A percentile compares a stretch with the other conserved stretches of the same genome.
phyloP scores from a whole-genome alignment of 2,888 invertebrate genomes.

The Nemotelus nigrinus region DNA sequence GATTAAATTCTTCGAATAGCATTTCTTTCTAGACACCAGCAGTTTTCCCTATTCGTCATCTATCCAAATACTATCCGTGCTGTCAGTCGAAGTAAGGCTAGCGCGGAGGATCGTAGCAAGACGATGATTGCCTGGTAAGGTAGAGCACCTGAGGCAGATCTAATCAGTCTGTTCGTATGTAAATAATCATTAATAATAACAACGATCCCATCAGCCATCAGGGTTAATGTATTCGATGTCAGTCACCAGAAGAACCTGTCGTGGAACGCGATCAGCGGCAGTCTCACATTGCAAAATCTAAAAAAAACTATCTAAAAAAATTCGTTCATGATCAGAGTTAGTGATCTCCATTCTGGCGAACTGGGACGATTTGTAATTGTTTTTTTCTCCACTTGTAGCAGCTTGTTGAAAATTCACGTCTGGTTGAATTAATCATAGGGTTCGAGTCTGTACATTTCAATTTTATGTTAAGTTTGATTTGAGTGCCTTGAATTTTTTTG shows the following conservation, averaged over 20 bases:
- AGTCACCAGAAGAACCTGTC: constrained; percentile 32
- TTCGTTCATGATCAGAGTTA: neutral
- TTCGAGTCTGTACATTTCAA: constrained; percentile 26
- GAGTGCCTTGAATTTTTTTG: no score
- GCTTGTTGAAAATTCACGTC: constrained; percentile 14
- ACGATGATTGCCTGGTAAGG: neutral
- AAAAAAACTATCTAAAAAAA: no score
- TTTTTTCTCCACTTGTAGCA: neutral
- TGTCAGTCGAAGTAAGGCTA: constrained; percentile 3
- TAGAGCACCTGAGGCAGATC: constrained; percentile 34
- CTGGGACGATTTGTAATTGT: constrained; percentile 6
- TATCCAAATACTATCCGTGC: neutral
- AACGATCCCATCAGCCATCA: constrained; percentile 31
- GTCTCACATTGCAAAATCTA: constrained; percentile 17
- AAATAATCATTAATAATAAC: constrained; percentile 44
- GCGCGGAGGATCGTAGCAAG: constrained; percentile 8
- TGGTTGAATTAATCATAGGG: constrained; percentile 30
- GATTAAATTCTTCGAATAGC: constrained; percentile 1
- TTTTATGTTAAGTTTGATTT: constrained; percentile 3
- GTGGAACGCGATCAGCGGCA: constrained; percentile 14
- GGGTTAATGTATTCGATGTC: constrained; percentile 32
- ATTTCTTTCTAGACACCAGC: constrained; percentile 3
- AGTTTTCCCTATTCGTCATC: neutral
- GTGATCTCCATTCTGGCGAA: constrained; percentile 14
- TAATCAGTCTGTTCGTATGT: constrained; percentile 43